Evolutionary conservation across 2,113 vertebrate genomes (phyloP).

Genomic region (Anhinga rufa): DNA sequence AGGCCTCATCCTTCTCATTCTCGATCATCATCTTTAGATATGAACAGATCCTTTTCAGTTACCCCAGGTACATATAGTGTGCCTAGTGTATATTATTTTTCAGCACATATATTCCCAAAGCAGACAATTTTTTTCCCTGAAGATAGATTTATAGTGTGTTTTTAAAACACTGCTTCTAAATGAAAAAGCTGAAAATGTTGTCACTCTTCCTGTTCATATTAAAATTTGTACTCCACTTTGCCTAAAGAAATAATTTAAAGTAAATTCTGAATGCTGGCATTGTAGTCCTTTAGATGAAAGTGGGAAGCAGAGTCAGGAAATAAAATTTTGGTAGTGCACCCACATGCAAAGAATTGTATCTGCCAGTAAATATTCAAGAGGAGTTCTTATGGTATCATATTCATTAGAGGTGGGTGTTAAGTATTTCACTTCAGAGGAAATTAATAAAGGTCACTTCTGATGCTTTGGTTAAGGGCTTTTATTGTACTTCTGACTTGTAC

Average conservation of each 20-base stretch:
- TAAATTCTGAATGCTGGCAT: background rate
- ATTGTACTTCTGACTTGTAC: background rate
- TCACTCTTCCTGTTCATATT: background rate
- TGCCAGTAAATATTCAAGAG: background rate
- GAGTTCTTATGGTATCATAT: background rate
- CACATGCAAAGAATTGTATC: background rate
- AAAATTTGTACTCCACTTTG: background rate
- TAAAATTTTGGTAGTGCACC: background rate
- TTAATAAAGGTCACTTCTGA: background rate
- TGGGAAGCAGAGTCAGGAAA: background rate
- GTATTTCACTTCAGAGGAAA: background rate
- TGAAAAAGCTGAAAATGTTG: background rate
- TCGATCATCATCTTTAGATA: conserved; percentile 95
- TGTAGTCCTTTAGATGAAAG: background rate
- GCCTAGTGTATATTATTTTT: background rate
- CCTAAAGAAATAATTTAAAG: background rate
- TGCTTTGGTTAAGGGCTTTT: background rate
- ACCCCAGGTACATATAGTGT: conserved; percentile 72
- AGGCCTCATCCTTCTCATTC: conserved; percentile 93
- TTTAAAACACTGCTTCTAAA: background rate
- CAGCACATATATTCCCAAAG: background rate
- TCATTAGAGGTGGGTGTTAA: background rate
- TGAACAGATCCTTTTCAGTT: conserved; percentile 91
- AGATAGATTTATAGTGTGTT: background rate
- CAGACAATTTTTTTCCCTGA: background rate